These are phyloP conservation scores for Rhinolophus sinicus DNA, from an alignment of 2,113 vertebrate genomes.

Conservation along the genomic window DNA sequence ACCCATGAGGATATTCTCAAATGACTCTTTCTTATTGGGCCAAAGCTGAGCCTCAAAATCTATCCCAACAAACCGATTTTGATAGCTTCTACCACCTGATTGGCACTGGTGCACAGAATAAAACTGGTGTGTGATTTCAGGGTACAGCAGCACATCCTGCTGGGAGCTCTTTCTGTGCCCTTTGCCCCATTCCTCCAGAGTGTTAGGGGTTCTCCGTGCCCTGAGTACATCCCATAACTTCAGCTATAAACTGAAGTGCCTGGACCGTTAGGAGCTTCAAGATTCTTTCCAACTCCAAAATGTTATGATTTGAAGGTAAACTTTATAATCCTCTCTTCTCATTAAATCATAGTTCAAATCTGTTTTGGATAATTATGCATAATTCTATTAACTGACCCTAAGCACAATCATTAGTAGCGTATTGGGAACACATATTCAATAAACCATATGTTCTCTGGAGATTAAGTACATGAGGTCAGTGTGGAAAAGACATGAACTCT, in stretches of 20 bases:
- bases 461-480: neutral
- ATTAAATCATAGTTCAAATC: conserved; percentile 8
- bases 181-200: neutral
- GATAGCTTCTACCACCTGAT: neutral
- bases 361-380: neutral
- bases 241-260: neutral
- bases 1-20: neutral
- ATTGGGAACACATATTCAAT: neutral
- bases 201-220: neutral
- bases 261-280: neutral
- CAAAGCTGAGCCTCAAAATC: neutral
- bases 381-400: neutral
- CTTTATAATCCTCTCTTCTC: neutral
- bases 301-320: neutral
- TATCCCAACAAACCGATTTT: neutral
- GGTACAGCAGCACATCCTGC: fast-evolving
- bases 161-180: neutral
- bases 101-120: neutral
- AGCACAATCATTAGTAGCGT: neutral
- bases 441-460: neutral
- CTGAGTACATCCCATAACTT: no score
- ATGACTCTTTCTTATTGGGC: neutral
- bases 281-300: neutral
- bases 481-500: neutral
- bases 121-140: neutral